phyloP scores from a whole-genome alignment of 2,113 vertebrate genomes.

The Oceanodroma tethys region DNA sequence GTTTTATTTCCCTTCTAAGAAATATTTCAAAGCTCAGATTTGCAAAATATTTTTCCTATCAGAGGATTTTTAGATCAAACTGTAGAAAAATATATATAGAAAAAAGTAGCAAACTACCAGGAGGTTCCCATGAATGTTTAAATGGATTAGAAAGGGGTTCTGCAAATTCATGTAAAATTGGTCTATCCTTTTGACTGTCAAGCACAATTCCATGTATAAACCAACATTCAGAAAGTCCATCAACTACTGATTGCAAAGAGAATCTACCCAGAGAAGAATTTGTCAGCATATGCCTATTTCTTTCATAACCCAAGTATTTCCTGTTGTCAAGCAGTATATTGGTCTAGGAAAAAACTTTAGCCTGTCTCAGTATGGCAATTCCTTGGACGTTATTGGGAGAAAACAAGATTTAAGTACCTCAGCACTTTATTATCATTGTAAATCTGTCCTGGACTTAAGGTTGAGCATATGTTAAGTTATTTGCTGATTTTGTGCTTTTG shows the following conservation, averaged over 20 bases:
- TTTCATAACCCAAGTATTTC: background rate
- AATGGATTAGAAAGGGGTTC: background rate
- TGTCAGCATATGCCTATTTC: background rate
- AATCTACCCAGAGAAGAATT: background rate
- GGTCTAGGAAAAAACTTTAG: background rate
- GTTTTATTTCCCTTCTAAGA: background rate
- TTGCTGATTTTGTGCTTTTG: background rate
- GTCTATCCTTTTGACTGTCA: background rate
- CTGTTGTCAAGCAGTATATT: background rate
- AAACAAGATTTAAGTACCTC: background rate
- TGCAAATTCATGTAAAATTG: background rate
- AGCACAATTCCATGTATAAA: background rate
- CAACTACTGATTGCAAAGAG: background rate
- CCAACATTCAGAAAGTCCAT: background rate
- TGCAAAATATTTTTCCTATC: background rate
- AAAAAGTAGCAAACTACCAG: background rate
- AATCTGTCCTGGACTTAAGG: background rate
- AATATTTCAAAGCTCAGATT: constrained; percentile 3
- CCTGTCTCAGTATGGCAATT: background rate
- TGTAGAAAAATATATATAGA: background rate
- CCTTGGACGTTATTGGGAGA: background rate
- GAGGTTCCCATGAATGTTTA: background rate
- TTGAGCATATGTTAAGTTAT: background rate
- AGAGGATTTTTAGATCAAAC: background rate
- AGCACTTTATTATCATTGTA: background rate